Conservation (phyloP, 2,797 vertebrate genomes). For the Chiloscyllium punctatum region DNA sequence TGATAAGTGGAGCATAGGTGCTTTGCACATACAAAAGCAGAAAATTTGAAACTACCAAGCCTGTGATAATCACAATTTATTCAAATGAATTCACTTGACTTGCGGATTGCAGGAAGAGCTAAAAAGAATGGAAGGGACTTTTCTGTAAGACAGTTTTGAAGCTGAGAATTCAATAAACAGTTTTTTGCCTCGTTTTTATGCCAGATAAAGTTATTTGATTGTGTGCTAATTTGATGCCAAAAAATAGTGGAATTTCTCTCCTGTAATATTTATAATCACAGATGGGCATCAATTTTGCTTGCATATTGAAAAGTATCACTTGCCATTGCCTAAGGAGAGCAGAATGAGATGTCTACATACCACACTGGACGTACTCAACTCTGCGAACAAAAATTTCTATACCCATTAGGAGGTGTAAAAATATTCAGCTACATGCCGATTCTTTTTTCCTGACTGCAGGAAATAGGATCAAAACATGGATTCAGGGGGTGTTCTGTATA, state of each 20-base stretch:
- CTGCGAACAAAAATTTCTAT: neutral
- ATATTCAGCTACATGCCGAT: neutral
- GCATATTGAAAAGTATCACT: neutral
- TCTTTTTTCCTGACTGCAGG: neutral
- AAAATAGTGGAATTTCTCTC: slow-evolving; percentile 4
- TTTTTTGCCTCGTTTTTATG: neutral
- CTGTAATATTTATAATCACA: neutral
- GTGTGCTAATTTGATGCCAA: neutral
- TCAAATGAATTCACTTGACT: neutral
- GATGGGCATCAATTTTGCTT: neutral
- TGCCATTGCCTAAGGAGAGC: neutral
- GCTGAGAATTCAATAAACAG: neutral
- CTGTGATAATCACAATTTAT: neutral
- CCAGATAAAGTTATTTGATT: neutral
- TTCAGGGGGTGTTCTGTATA: neutral
- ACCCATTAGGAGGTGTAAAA: neutral
- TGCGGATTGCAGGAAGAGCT: no score
- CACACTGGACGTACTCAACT: neutral
- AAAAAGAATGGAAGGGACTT: neutral
- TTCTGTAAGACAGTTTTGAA: neutral
- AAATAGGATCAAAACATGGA: neutral
- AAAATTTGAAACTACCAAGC: neutral
- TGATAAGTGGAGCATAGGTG: neutral
- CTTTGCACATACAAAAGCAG: neutral
- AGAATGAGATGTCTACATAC: neutral